Base-by-base conservation (phyloP, 1,140 invertebrate species). In the Aphidius gifuensis region DNA sequence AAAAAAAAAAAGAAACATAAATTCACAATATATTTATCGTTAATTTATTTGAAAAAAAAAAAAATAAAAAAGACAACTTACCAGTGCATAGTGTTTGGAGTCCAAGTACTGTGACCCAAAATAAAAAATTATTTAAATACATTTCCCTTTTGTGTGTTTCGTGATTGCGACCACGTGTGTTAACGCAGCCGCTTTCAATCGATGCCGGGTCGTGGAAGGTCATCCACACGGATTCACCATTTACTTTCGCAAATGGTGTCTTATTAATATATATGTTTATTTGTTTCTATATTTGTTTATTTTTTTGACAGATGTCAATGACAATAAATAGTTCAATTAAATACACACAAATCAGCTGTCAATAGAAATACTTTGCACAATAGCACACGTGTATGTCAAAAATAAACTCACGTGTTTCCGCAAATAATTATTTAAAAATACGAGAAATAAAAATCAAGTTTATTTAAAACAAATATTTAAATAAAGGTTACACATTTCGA, bases 131-230 rank as follows among this genome's bases (percentile, higher is more conserved):
- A 32, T 54, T 64, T 21, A 44, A 48, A 42, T 56, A 56, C 62
- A 60, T 64, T 64, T 59, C 58, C 43, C 47, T 39, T 48, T 43
- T 58, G 38, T 46, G 48, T 8, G 32, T 60, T 47, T 64, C 21
- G 45, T 49, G 50, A 64, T 56, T 45, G 21, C 58, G 57, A 64
- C 50, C 62, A 64, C 58, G 62, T 64, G 62, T 54, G 45, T 48
- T 42, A 53, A 58, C 58, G 50, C 49, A 45, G 57, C n/a, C 48
- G 56, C 43, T 59, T 51, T 60, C 51, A 32, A 54, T 64, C 62
- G 62, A 56, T 59, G 51, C 62, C 51, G 62, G 62, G 58, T 64
- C 58, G 58, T 60, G 43, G 58, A 64, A 64, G 62, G 62, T 64
- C 62, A 64, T 64, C 58, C 58, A 48, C 57, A 54, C 58, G 44